Base-by-base conservation (phyloP, 2,113 vertebrate species). In the Aegypius monachus region DNA sequence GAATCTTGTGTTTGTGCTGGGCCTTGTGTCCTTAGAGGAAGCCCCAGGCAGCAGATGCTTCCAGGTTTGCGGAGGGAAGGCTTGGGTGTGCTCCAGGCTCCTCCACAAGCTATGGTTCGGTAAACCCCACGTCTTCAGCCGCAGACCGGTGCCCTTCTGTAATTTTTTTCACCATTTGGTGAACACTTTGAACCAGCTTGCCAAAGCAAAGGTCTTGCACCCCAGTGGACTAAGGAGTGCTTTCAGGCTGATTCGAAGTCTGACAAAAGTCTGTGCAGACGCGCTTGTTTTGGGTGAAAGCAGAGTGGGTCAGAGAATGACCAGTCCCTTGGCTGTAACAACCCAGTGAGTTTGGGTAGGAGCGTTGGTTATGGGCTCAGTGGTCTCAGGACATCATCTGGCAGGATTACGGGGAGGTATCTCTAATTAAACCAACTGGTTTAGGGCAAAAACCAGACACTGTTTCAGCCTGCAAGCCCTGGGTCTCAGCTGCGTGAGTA, bases 151-250 rank as follows among this genome's bases (percentile, higher is more conserved):
- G 26, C 26, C 12, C 5, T 42, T 55, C 47, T 62, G 45, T 7
- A 9, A 7, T 56, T 74, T 19, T 11, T 53, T 34, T 26, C 50
- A 42, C 26, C 26, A 2, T 75, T 47, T 68, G 81, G 48, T 42
- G 52, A 62, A 31, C 4, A 1, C 23, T 52, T 85, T 21, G 31
- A 86, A 42, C 38, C 14, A 8, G 13, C 53, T 67, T 8, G 2
- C n/a, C 72, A 77, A 73, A 83, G 38, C 1, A 4, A 43, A 77
- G 36, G 43, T 20, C 47, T 52, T 55, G 29, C 26, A 61, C 6
- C 13, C 18, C 45, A 21, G 34, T 11, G 8, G 34, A 12, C 22
- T 20, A 23, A 63, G 56, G 29, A 88, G 27, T 0, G 0, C 40
- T 63, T 80, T 59, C 4, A 18, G 16, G 40, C 23, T 58, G 31